These are phyloP conservation scores for Drosophila guanche DNA, from an alignment of 1,140 invertebrate species.

Conservation along the genomic window DNA sequence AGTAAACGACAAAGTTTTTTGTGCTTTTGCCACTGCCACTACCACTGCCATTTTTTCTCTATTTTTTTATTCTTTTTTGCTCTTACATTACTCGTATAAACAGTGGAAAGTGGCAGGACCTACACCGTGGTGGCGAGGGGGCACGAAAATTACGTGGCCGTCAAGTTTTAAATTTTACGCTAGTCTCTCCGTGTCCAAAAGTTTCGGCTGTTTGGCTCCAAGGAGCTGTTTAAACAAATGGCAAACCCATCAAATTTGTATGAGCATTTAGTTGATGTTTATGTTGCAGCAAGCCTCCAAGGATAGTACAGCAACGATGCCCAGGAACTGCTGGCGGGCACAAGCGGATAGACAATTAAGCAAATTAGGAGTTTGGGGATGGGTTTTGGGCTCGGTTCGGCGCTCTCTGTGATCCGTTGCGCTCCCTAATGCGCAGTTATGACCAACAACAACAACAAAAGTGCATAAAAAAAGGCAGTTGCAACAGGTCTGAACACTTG, in stretches of 20 bases:
- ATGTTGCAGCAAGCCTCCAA: constrained; percentile 41
- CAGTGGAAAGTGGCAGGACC: constrained; percentile 27
- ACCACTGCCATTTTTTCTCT: constrained; percentile 41
- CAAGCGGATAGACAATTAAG: constrained; percentile 43
- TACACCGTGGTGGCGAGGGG: constrained; percentile 7
- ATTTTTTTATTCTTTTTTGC: constrained; percentile 12
- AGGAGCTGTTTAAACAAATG: constrained; percentile 76
- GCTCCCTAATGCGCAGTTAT: constrained; percentile 41
- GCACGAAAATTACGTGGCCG: constrained; percentile 71
- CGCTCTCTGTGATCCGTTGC: not conserved
- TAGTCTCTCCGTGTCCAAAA: constrained; percentile 55
- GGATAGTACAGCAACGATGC: not conserved
- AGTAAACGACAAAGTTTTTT: constrained; percentile 82
- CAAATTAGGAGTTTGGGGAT: constrained; percentile 25
- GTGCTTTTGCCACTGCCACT: constrained; percentile 57
- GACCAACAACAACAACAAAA: constrained; percentile 24
- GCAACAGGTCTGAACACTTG: no score
- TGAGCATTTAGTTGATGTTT: constrained; percentile 78
- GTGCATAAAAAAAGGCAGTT: constrained; percentile 40
- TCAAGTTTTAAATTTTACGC: constrained; percentile 73
- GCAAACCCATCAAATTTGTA: constrained; percentile 74
- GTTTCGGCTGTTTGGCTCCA: constrained; percentile 48
- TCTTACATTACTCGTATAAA: constrained; percentile 62
- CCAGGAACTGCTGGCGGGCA: not conserved
- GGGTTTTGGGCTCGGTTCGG: not conserved